Base-by-base conservation (phyloP, 2,113 vertebrate species). In the Embiotoca jacksoni region DNA sequence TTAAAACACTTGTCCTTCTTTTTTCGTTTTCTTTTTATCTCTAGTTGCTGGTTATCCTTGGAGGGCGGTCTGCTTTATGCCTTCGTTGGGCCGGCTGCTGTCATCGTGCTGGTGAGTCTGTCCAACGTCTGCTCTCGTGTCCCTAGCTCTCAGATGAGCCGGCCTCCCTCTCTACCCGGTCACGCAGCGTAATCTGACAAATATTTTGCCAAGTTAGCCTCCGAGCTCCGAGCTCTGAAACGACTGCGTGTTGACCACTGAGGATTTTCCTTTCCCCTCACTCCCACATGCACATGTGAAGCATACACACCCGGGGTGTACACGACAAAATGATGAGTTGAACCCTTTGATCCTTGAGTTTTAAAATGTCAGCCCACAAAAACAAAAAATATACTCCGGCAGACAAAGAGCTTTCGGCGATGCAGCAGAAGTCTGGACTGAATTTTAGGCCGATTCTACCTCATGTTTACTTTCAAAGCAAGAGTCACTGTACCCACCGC, bases 61-160 rank as follows among this genome's bases (percentile, higher is more conserved):
- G 97, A 99, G 89, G 97, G 97, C 0, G 97, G 97, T 14, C 89
- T 99, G 80, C 95, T 99, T 63, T 99, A 99, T 0, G 97, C 97
- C 82, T 99, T 99, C 30, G 97, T 99, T 54, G 97, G 97, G 56
- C 97, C 97, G 0, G 97, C 97, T 1, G 97, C 97, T 0, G 97
- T 98, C 93, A 98, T 98, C 5, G 97, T 99, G 16, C 91, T 99
- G 97, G 97, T 99, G 95, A 87, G 96, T 93, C 6, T 15, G 39
- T 44, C 35, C 49, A 11, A 1, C 23, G 14, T 63, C 13, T 46
- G 33, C 7, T 9, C 13, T 53, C 0, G 15, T 23, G 37, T 14
- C 32, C 16, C 8, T 65, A 14, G 3, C 39, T 82, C 14, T 63
- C 57, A 5, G 44, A 9, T n/a, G 14, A 31, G 15, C 14, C 64